phyloP scores from a whole-genome alignment of 2,113 vertebrate genomes.

The Caloenas nicobarica region DNA sequence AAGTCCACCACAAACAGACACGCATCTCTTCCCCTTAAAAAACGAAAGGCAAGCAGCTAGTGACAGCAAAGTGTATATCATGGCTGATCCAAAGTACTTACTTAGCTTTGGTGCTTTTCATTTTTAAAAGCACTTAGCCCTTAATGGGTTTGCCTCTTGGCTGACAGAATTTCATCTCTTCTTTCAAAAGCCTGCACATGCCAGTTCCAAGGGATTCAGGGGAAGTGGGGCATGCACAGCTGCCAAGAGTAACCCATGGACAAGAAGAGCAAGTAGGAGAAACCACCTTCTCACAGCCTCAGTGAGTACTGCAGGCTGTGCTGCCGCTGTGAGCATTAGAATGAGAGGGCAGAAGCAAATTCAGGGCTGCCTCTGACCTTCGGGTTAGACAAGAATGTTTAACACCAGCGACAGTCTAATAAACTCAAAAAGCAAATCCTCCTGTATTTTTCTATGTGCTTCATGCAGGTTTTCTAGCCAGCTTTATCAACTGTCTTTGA shows the following conservation, averaged over 20 bases:
- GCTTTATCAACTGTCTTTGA: background rate
- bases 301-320: background rate
- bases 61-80: background rate
- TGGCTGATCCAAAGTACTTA: slow-evolving; percentile 1
- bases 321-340: background rate
- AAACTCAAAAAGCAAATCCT: background rate
- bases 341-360: background rate
- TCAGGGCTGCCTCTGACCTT: background rate
- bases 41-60: background rate
- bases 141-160: background rate
- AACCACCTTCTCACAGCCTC: background rate
- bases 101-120: background rate
- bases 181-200: background rate
- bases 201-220: background rate
- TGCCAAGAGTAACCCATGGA: slow-evolving; percentile 7
- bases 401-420: background rate
- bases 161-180: slow-evolving; percentile 2
- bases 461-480: background rate
- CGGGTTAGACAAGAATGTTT: background rate
- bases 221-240: background rate
- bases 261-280: slow-evolving; percentile 2
- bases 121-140: background rate
- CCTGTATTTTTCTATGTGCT: background rate
- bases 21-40: slow-evolving; percentile 15
- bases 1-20: background rate